A percentile compares a stretch with the other conserved stretches of the same genome.
These are phyloP conservation scores for Eurystomus gularis DNA, from an alignment of 2,113 vertebrate species.

Conservation along the genomic window DNA sequence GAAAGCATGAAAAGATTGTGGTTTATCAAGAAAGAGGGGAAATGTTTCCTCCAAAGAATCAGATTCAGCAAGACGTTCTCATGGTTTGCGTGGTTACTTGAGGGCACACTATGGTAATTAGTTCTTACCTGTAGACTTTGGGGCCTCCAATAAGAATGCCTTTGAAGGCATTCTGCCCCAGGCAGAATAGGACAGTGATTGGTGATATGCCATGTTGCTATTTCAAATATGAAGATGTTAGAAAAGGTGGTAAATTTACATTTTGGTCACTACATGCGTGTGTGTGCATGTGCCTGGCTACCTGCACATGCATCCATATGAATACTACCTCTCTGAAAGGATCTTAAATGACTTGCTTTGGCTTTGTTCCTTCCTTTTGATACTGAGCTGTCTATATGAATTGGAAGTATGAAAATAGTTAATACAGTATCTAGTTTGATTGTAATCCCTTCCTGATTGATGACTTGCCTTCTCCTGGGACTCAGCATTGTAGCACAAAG, in stretches of 20 bases:
- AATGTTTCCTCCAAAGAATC: background rate
- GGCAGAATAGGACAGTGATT: background rate
- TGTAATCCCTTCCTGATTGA: background rate
- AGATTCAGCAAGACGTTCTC: background rate
- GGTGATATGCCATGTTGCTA: background rate
- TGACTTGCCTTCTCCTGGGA: background rate
- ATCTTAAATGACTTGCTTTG: background rate
- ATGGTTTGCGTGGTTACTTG: background rate
- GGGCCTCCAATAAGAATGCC: background rate
- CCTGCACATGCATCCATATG: background rate
- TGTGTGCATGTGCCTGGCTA: background rate
- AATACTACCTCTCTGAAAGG: background rate
- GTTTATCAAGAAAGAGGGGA: background rate
- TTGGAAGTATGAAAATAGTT: background rate
- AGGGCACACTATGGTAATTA: background rate
- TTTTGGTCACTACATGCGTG: accelerated
- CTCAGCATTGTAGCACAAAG: background rate
- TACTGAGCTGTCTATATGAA: background rate
- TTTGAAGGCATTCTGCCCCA: background rate
- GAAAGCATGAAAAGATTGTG: background rate
- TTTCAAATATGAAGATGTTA: background rate
- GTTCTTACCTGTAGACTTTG: background rate
- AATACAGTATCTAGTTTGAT: background rate
- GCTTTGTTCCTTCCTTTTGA: background rate
- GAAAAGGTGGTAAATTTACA: background rate